Base-by-base conservation (phyloP, 2,113 vertebrate genomes). In the Phrynocephalus versicolor region DNA sequence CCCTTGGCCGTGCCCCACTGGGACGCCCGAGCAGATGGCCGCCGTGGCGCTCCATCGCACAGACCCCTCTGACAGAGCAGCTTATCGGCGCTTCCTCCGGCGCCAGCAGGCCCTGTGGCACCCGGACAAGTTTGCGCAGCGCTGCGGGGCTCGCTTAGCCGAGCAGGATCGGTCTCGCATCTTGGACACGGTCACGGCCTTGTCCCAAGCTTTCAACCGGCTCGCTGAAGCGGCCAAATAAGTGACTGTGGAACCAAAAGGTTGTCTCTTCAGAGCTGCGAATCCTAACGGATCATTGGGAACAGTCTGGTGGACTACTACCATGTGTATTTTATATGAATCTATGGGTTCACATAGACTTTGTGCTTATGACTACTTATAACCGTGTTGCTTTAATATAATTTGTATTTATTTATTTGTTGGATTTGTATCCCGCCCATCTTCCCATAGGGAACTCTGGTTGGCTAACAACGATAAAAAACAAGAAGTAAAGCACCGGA, bases 121-220 rank as follows among this genome's bases (percentile, higher is more conserved):
- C 78, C 97, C 98, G 0, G 97, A 98, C 89, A 97, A 96, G 80
- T 98, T 98, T 41, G 84, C 95, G 6, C 98, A 98, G 92, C 94
- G 97, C 74, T 98, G 98, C 41, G 96, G 96, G 33, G 88, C 91
- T 18, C 96, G 97, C 45, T 92, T 98, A 37, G 91, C 94, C 37
- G 95, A 96, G 72, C 90, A 88, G 62, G 97, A 98, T 85, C 93
- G 95, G 57, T 89, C 92, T 39, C 93, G 90, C 2, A 96, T 98
- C 83, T 94, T 98, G 87, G 96, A 96, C 67, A 96, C 97, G 0
- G 97, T 98, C 73, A 98, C 96, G 0, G 95, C 96, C 21, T 95
- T 98, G 74, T 98, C 98, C 2, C 97, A 98, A 94, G 97, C 97
- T 85, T 96, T 98, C 79, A 98, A 98, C 92, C 95, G 93, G 67